Percentiles rank a stretch among this genome's conserved stretches.
phyloP scores from a whole-genome alignment of 2,888 invertebrate species.

The Odontocerum albicorne region DNA sequence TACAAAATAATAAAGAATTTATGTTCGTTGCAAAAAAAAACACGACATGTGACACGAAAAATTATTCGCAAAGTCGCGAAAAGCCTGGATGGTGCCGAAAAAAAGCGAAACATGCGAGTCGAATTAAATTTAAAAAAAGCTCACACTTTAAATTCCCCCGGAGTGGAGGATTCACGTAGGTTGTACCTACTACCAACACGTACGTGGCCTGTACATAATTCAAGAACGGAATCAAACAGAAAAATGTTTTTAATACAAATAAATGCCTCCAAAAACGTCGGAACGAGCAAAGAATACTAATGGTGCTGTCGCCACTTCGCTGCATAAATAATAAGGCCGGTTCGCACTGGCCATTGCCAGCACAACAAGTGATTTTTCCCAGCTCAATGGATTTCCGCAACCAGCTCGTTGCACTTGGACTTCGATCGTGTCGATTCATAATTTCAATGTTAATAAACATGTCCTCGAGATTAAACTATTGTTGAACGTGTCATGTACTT shows the following conservation, averaged over 20 bases:
- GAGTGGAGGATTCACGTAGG: neutral
- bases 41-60: neutral
- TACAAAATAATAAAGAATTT: no score
- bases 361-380: slow-evolving; percentile 16
- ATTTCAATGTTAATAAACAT: no score
- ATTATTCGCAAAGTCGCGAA: neutral
- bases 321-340: slow-evolving; percentile 10
- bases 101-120: neutral
- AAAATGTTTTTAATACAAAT: slow-evolving; percentile 17
- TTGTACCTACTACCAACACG: neutral
- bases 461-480: no score
- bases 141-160: neutral
- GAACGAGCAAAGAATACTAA: slow-evolving; percentile 11
- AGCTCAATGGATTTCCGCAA: slow-evolving; percentile 7
- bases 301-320: slow-evolving; percentile 4
- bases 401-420: neutral
- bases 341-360: neutral
- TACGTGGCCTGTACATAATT: slow-evolving; percentile 3
- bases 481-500: no score
- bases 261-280: slow-evolving; percentile 17
- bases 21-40: neutral
- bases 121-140: slow-evolving; percentile 3
- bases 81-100: neutral
- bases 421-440: neutral
- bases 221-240: slow-evolving; percentile 2